Base-by-base conservation (phyloP, 2,797 vertebrate species). In the Leptoclinus maculatus region DNA sequence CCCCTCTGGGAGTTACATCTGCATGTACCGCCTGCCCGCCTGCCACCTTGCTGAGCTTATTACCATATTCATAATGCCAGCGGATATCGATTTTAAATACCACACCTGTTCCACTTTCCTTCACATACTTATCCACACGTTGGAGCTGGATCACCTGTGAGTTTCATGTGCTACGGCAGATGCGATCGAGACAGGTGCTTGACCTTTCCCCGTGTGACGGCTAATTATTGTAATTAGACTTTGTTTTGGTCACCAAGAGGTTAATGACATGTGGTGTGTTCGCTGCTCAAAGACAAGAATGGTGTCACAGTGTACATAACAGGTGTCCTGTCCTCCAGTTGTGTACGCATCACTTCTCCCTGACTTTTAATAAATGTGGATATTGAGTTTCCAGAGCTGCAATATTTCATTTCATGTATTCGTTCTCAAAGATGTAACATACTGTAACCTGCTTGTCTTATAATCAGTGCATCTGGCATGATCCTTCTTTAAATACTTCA, bases 11-110 rank as follows among this genome's bases (percentile, higher is more conserved):
- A 93, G 83, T 80, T 86, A 71, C 90, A 93, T 92, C 91, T 91
- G 90, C 91, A 91, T 90, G 92, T 87, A 83, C 79, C 59, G 85
- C 87, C 80, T 74, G 85, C 82, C 47, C 71, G 79, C 85, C 91
- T 85, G 89, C 88, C 43, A 70, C 83, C 88, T 78, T 78, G 82
- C 91, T 84, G 86, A 80, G 87, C 89, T 79, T 16, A 93, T 94
- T 94, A 92, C 87, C 92, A 93, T 95, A 93, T 93, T 94, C 89
- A 94, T 93, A 91, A 89, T 79, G 88, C 90, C 88, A 83, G 81
- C n/a, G 68, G 83, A 88, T 92, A 92, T 94, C 87, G 88, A 91
- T 92, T 93, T 89, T 92, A 91, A 92, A 91, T 87, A 84, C 81
- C 90, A 88, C 92, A 94, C 92, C 92, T 94, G 92, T 90, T 91